These are phyloP conservation scores for Ophion ellenae DNA, from an alignment of 2,888 invertebrate genomes.

Conservation along the genomic window DNA sequence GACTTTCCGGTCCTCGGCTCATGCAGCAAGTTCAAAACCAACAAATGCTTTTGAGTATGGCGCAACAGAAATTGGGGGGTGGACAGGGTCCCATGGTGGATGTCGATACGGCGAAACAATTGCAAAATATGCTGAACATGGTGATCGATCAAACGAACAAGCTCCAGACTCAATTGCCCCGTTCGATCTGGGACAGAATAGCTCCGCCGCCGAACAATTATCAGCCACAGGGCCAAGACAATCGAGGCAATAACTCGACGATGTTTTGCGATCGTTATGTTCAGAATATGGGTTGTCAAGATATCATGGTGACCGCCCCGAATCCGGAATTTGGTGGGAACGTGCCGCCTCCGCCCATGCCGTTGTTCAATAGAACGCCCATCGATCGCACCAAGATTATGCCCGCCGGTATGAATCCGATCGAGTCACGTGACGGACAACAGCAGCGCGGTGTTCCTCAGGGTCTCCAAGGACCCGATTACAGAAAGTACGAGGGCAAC, in stretches of 20 bases:
- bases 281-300: slow-evolving; percentile 75
- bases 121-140: slow-evolving; percentile 79
- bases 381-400: slow-evolving; percentile 36
- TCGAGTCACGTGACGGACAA: slow-evolving; percentile 67
- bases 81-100: slow-evolving; percentile 73
- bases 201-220: slow-evolving; percentile 77
- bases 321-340: slow-evolving; percentile 72
- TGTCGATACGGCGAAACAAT: slow-evolving; percentile 77
- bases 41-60: slow-evolving; percentile 77
- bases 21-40: slow-evolving; percentile 78
- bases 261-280: slow-evolving; percentile 75
- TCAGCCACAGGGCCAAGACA: slow-evolving; percentile 31
- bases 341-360: slow-evolving; percentile 17
- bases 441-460: slow-evolving; percentile 60
- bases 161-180: slow-evolving; percentile 79
- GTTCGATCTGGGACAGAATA: slow-evolving; percentile 82
- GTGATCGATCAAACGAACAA: slow-evolving; percentile 81
- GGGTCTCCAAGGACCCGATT: slow-evolving; percentile 50
- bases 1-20: slow-evolving; percentile 75
- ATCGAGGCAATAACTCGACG: slow-evolving; percentile 13
- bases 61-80: slow-evolving; percentile 77
- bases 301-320: slow-evolving; percentile 75
- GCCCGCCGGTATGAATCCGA: slow-evolving; percentile 46
- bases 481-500: slow-evolving; percentile 60
- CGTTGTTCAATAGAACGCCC: slow-evolving; percentile 43